phyloP scores from a whole-genome alignment of 2,113 vertebrate genomes.

The Amblyornis subalaris region DNA sequence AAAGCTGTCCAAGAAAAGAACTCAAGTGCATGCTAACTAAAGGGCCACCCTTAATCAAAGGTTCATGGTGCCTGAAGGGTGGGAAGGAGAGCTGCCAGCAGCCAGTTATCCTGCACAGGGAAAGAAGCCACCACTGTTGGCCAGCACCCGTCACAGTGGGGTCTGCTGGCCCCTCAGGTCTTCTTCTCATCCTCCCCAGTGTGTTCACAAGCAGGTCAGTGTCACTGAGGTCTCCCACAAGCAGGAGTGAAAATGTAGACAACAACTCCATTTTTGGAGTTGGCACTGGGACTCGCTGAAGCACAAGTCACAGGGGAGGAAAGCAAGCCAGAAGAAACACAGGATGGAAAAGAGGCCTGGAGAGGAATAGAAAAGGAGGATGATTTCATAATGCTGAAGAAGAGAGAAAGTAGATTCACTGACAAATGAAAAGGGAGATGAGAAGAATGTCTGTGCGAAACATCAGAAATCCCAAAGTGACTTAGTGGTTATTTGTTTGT shows the following conservation, averaged over 20 bases:
- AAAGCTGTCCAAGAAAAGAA: not conserved
- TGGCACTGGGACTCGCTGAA: not conserved
- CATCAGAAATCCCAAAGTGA: not conserved
- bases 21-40: rapidly evolving
- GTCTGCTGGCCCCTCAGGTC: not conserved
- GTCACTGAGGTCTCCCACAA: not conserved
- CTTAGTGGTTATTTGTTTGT: not conserved
- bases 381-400: not conserved
- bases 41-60: not conserved
- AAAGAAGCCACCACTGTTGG: rapidly evolving
- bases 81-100: not conserved
- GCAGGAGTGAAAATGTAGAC: not conserved
- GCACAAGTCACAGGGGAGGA: not conserved
- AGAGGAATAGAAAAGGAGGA: not conserved
- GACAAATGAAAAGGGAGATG: not conserved
- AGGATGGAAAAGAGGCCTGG: not conserved
- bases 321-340: not conserved
- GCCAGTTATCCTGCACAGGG: not conserved
- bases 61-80: not conserved
- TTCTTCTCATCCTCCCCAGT: not conserved
- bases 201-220: rapidly evolving
- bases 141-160: not conserved
- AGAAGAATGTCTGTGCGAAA: not conserved
- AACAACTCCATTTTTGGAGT: not conserved
- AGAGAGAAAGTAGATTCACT: not conserved